phyloP scores from a whole-genome alignment of 2,888 invertebrate genomes.

The Sipha maydis region DNA sequence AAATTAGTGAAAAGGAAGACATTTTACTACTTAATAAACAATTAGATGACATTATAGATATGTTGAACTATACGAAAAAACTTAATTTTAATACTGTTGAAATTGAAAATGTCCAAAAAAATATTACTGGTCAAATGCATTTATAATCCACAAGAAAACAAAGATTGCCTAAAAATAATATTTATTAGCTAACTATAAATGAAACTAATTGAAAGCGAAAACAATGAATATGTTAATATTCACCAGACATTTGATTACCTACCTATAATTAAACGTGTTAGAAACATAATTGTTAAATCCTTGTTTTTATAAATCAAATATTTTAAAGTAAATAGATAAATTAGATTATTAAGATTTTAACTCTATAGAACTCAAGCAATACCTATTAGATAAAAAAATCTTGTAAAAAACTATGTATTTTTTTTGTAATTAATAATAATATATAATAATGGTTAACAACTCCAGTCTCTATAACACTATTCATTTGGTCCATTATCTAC shows the following conservation, averaged over 20 bases:
- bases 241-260: neutral
- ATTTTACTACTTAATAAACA: neutral
- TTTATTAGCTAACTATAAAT: neutral
- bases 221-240: slow-evolving; percentile 19
- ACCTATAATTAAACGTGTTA: neutral
- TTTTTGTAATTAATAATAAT: no score
- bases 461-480: no score
- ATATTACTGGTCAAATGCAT: neutral
- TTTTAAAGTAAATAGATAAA: no score
- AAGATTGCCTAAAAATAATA: neutral
- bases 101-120: neutral
- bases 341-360: no score
- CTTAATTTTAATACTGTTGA: neutral
- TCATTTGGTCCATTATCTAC: no score
- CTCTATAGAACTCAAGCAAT: no score
- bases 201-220: neutral
- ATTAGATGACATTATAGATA: neutral
- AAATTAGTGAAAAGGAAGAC: neutral
- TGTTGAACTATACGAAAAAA: neutral
- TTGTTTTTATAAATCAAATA: neutral
- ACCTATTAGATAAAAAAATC: no score
- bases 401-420: no score
- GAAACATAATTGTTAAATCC: neutral
- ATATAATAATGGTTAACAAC: no score
- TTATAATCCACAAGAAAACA: slow-evolving; percentile 4